Percentiles rank a stretch among this genome's conserved stretches.
Evolutionary conservation across 2,888 invertebrate genomes (phyloP).

Genomic region (Catocala nupta): DNA sequence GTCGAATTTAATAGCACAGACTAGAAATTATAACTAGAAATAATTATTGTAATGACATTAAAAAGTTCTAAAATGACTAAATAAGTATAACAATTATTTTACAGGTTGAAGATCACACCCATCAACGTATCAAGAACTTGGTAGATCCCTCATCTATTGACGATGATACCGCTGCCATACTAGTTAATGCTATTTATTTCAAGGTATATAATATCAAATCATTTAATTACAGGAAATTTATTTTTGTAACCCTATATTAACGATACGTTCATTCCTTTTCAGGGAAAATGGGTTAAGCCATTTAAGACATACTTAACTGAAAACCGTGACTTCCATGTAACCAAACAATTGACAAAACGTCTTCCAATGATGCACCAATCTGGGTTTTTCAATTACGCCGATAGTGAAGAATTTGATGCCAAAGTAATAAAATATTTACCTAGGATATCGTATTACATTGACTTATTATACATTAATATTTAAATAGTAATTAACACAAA

Average conservation of each 20-base stretch:
- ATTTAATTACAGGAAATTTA: too few relatives aligned
- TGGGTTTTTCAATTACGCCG: constrained; percentile 74
- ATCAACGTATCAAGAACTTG: constrained; percentile 83
- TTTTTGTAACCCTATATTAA: too few relatives aligned
- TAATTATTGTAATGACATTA: too few relatives aligned
- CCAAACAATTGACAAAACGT: constrained; percentile 82
- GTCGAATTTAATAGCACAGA: too few relatives aligned
- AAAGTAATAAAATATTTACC: constrained; percentile 59
- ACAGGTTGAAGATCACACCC: constrained; percentile 79
- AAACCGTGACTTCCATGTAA: constrained; percentile 89
- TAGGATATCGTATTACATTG: background rate
- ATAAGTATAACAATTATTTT: too few relatives aligned
- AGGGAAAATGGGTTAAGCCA: constrained; percentile 89
- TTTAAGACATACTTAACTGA: constrained; percentile 88
- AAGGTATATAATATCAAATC: constrained; percentile 86
- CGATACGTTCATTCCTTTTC: background rate
- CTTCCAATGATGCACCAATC: constrained; percentile 90
- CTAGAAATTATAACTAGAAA: too few relatives aligned
- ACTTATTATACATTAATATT: background rate
- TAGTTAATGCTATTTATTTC: constrained; percentile 95
- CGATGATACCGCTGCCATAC: constrained; percentile 88
- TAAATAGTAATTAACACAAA: too few relatives aligned
- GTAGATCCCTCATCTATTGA: constrained; percentile 85
- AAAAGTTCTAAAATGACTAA: too few relatives aligned
- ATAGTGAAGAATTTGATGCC: constrained; percentile 69